Evolutionary conservation across 1,140 invertebrate species (phyloP), one percentile per base, ranked within the genome.

Genomic region (Nephila pilipes): DNA sequence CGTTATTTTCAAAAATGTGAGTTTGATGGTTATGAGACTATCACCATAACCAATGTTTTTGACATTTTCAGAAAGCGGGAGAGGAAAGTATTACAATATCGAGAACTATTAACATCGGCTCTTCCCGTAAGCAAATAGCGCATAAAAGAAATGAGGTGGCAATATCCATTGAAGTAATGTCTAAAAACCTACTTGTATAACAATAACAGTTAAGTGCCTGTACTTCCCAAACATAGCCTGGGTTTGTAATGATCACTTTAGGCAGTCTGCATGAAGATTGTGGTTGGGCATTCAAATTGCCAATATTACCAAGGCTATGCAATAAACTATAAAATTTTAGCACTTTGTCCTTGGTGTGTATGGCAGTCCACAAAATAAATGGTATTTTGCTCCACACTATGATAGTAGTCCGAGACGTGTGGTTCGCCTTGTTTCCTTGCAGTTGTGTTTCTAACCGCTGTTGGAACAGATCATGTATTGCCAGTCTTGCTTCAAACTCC

Each of bases 321-420:
- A 91, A 63, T 93, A 87, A 87, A 87, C 83, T 93, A 93, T 93
- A 87, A 93, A 93, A 93, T 93, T 93, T 93, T 93, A 87, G 91
- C 85, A 93, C 91, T 93, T 93, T 93, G 91, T 87, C 91, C 91
- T 87, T 87, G 29, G 83, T 93, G 1, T 60, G 55, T 79, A 87
- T 14, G 54, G 29, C 6, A 38, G 89, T 83, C 81, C 36, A 54
- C 14, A 54, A 63, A 93, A 87, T 87, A 87, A 93, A 93, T 93
- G 85, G 85, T 46, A 25, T 91, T 87, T 85, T 32, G 81, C 69
- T 60, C 88, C 16, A 10, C n/a, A 79, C 75, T 55, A 90, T 32
- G n/a, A 65, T 80, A 75, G 88, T n/a, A 55, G 54, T 22, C 20
- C 54, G 18, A 57, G 80, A 38, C n/a, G 60, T 63, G 29, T 54